phyloP scores from a whole-genome alignment of 2,888 invertebrate species.

The Hyalella azteca region DNA sequence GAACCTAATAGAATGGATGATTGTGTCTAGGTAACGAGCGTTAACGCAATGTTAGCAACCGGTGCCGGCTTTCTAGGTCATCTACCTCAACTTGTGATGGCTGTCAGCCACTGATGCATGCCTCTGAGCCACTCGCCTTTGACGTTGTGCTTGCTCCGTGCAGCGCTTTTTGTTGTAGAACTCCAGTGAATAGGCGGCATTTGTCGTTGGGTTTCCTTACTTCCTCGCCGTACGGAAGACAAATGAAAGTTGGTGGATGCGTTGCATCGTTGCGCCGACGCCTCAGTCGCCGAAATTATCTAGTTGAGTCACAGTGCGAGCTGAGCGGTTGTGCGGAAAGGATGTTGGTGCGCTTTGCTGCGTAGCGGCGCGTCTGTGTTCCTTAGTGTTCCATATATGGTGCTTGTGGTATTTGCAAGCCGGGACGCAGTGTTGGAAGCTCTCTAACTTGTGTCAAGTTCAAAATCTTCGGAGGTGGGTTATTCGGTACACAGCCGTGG shows the following conservation, averaged over 20 bases:
- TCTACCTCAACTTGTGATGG: too few species aligned
- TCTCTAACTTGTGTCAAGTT: neutral
- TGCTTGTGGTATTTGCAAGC: neutral
- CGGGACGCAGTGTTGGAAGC: neutral
- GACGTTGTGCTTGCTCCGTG: too few species aligned
- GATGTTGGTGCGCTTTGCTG: neutral
- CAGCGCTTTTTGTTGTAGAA: too few species aligned
- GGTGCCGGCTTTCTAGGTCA: too few species aligned
- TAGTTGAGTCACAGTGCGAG: constrained; percentile 19
- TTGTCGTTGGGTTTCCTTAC: too few species aligned
- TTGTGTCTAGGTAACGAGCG: too few species aligned
- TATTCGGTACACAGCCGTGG: neutral
- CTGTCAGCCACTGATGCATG: too few species aligned
- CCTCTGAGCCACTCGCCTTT: too few species aligned
- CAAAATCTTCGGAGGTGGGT: constrained; percentile 12
- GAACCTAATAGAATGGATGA: too few species aligned
- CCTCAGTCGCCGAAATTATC: constrained; percentile 11
- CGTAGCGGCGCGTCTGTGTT: constrained; percentile 12
- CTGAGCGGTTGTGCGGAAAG: neutral
- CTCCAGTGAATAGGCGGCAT: too few species aligned
- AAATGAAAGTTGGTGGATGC: neutral
- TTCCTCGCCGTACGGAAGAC: neutral
- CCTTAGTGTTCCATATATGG: neutral
- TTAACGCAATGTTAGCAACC: too few species aligned
- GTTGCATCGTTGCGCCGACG: constrained; percentile 14